These are phyloP conservation scores for Sprattus sprattus DNA, from an alignment of 2,113 vertebrate genomes.

Conservation along the genomic window DNA sequence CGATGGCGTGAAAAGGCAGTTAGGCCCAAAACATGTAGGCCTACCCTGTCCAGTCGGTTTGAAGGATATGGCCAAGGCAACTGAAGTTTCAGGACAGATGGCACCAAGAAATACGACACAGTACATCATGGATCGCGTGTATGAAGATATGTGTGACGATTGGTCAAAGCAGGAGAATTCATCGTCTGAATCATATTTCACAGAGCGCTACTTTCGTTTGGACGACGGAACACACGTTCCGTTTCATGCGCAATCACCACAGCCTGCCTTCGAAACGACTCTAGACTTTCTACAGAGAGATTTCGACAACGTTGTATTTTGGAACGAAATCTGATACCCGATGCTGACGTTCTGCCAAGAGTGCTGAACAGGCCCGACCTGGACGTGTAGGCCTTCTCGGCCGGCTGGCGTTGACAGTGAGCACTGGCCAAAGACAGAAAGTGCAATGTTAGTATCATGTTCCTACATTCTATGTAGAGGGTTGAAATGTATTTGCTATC, in stretches of 20 bases:
- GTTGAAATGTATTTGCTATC: not conserved
- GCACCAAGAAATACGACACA: constrained; percentile 69
- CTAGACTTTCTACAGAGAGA: constrained; percentile 66
- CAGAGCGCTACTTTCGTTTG: not conserved
- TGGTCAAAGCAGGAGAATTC: not conserved
- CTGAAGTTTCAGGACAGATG: constrained; percentile 19
- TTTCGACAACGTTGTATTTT: constrained; percentile 61
- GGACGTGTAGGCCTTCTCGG: not conserved
- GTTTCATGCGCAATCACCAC: constrained; percentile 16
- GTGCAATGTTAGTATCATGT: constrained; percentile 54
- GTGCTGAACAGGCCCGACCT: constrained; percentile 27
- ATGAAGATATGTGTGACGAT: constrained; percentile 52
- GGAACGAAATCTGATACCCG: constrained; percentile 25
- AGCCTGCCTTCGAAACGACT: constrained; percentile 49
- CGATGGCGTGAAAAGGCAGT: not conserved
- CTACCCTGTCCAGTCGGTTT: not conserved
- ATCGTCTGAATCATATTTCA: not conserved
- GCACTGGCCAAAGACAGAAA: not conserved
- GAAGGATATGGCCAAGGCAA: not conserved
- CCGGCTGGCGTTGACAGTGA: not conserved
- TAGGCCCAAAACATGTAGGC: not conserved
- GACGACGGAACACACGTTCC: not conserved
- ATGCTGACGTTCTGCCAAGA: not conserved
- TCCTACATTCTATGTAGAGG: constrained; percentile 42
- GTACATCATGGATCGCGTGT: constrained; percentile 67